Evolutionary conservation across 2,888 invertebrate genomes (phyloP), one percentile per base, ranked within the genome.

Genomic region (Steinernema hermaphroditum): DNA sequence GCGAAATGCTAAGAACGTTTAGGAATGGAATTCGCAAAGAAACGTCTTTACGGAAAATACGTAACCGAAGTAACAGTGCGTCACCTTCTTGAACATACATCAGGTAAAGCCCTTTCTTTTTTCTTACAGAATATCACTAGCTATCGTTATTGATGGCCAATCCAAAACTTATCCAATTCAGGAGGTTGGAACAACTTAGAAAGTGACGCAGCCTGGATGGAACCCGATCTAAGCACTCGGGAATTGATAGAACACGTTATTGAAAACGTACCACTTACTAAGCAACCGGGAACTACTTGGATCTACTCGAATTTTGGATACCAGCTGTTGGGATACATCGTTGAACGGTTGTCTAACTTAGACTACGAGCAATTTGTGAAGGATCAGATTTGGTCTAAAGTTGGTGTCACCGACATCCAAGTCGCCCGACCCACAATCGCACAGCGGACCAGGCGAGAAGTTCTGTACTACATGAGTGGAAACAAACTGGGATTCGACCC

Each of bases 241-340:
- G 78, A 81, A 27, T 72, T 85, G 24, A 81, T 85, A 8, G 74
- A 57, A 37, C 24, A 72, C 27, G 77, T 80, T 4, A 32, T 81
- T 14, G 78, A 81, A 62, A 80, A 78, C 73, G 77, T 81, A 14
- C 83, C 80, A 16, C 72, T 83, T 46, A 79, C 78, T 2, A 80
- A 77, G 49, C 72, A 74, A 41, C 83, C 83, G 9, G 83, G 83
- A 22, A 79, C 78, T 9, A 81, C 78, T 69, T 85, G 85, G 85
- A 83, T 85, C 68, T 85, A 85, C 71, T 86, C 85, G 0, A 85
- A 85, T 71, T 85, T 85, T 62, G 85, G 85, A 9, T 85, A 85
- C 72, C 85, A 84, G 70, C 43, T 86, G 6, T 74, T 85, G 16
- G 85, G 85, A 22, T 80, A 81, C 75, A 78, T 85, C 24, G 82